A percentile compares a stretch with the other conserved stretches of the same genome.
These are phyloP conservation scores for Siniperca obscura DNA, from an alignment of 2,797 vertebrate genomes.

Conservation along the genomic window DNA sequence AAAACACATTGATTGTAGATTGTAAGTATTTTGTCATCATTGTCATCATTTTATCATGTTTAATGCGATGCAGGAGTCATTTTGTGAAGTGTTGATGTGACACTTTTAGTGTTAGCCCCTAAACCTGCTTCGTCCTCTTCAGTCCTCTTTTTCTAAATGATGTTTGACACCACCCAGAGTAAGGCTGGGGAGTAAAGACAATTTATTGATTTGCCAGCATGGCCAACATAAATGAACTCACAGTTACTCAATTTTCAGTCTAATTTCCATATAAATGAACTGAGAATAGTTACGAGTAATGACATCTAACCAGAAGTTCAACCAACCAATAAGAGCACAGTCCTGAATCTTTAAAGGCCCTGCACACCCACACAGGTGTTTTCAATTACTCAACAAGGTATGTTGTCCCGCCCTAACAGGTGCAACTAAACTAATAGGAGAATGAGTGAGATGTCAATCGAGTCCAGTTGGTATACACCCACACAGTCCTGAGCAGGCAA, in stretches of 20 bases:
- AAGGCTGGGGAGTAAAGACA: not conserved
- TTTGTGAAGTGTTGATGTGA: not conserved
- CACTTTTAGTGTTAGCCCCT: not conserved
- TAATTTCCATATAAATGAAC: not conserved
- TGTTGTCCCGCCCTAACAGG: not conserved
- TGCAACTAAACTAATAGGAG: not conserved
- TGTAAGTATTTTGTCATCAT: not conserved
- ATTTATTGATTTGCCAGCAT: not conserved
- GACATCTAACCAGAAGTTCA: not conserved
- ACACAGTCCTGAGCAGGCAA: not conserved
- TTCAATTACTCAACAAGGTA: no score
- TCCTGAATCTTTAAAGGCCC: no score
- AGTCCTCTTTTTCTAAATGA: not conserved
- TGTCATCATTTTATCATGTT: not conserved
- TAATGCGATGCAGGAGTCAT: not conserved
- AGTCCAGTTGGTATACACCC: no score
- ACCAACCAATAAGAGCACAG: no score
- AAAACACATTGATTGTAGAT: not conserved
- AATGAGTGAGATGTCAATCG: no score
- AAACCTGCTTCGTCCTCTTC: not conserved
- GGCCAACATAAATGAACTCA: not conserved
- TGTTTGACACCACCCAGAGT: not conserved
- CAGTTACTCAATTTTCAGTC: not conserved
- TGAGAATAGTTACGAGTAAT: not conserved
- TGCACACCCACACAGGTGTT: no score